Base-by-base conservation (phyloP, 2,888 invertebrate species). In the Drosophila birchii region DNA sequence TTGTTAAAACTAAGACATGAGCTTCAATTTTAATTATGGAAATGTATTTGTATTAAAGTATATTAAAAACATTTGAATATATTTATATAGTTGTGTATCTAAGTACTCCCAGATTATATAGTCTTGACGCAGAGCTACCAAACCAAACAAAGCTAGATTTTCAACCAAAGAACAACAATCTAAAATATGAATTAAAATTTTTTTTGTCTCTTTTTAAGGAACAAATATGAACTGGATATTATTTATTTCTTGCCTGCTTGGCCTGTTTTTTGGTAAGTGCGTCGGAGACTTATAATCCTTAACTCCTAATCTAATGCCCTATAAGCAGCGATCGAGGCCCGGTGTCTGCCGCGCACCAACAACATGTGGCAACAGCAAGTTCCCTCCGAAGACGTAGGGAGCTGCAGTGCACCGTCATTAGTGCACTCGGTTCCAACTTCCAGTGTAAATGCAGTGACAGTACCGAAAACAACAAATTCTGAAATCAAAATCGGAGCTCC, bases 351-450 rank as follows among this genome's bases (percentile, higher is more conserved):
- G 12, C 20, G 47, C 14, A 49, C 62, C 16, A 76, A 23, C 70
- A 76, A 79, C 76, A 82, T 85, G 78, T 83, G 88, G 82, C 80
- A 67, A 56, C 55, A 34, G 23, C 34, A 53, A 32, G 26, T 26
- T 0, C 16, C 69, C 47, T 54, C 62, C n/a, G 53, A 9, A 43
- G 51, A 47, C 23, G n/a, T 47, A 44, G 36, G n/a, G 66, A 72
- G 68, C 62, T 82, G 88, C 62, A 58, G 53, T 34, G 63, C 57
- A 23, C 63, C 62, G 44, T 56, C 69, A 38, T 56, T 66, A 49
- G 26, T 68, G 77, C 56, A 49, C n/a, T 18, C 44, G 9, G 14
- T 66, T 67, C 44, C 14, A 18, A 36, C 38, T 16, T 45, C 54
- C 18, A 36, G 41, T n/a, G 59, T n/a, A 39, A 34, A 18, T 12